Evolutionary conservation across 1,140 invertebrate species (phyloP).

Genomic region (Harlomillsia oculata): DNA sequence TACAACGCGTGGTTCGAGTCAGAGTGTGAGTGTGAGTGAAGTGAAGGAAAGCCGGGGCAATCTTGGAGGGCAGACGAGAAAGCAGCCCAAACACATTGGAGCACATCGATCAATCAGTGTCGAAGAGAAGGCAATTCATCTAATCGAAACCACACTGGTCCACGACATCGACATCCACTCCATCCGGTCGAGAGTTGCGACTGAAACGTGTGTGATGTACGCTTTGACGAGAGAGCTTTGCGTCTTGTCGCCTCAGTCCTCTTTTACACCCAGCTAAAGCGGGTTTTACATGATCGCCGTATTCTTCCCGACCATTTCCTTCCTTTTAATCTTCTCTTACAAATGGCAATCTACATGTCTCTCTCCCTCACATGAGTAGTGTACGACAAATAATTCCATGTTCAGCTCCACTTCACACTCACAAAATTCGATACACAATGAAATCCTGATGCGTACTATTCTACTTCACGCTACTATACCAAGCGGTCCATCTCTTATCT

Average conservation of each 20-base stretch:
- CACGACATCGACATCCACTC: slow-evolving; percentile 1
- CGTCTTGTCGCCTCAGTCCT: too few species aligned
- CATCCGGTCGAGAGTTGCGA: not conserved
- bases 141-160: slow-evolving; percentile 20
- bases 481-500: too few species aligned
- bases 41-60: not conserved
- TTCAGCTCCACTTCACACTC: not conserved
- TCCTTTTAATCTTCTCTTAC: not conserved
- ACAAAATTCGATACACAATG: too few species aligned
- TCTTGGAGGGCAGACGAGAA: not conserved
- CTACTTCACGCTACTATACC: too few species aligned
- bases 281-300: not conserved
- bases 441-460: too few species aligned
- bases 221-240: too few species aligned
- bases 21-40: not conserved
- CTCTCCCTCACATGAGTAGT: not conserved
- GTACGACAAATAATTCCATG: slow-evolving; percentile 7
- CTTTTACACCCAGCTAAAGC: not conserved
- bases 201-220: too few species aligned
- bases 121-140: slow-evolving; percentile 24
- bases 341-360: slow-evolving; percentile 5
- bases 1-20: not conserved
- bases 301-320: not conserved
- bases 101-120: slow-evolving; percentile 23
- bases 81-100: slow-evolving; percentile 2